Evolutionary conservation across 2,888 invertebrate species (phyloP).

Genomic region (Corbicula japonica): DNA sequence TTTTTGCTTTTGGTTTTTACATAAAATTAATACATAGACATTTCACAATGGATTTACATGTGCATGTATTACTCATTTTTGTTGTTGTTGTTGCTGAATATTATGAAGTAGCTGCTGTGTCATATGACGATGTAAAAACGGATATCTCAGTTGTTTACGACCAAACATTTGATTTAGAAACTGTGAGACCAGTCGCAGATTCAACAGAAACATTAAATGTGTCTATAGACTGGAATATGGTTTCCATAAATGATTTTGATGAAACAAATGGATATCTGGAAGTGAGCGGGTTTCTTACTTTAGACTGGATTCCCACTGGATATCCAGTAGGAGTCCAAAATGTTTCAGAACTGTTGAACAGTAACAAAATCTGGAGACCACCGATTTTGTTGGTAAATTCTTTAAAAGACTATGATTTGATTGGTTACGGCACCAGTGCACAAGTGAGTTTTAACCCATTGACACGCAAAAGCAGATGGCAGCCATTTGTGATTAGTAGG

Average conservation of each 20-base stretch:
- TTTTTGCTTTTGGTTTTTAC: too few relatives aligned
- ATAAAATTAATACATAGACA: too few relatives aligned
- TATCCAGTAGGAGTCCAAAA: not conserved
- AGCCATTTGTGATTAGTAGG: constrained; percentile 50
- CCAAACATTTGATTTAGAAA: constrained; percentile 2
- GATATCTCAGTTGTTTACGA: not conserved
- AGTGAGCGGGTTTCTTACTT: constrained; percentile 53
- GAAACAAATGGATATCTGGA: constrained; percentile 59
- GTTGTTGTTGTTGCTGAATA: not conserved
- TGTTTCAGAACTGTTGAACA: constrained; percentile 25
- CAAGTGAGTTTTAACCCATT: constrained; percentile 40
- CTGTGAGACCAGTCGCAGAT: constrained; percentile 39
- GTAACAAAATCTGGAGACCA: constrained; percentile 53
- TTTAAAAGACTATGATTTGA: constrained; percentile 38
- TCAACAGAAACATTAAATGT: constrained; percentile 25
- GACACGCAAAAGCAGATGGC: constrained; percentile 44
- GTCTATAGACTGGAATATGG: constrained; percentile 47
- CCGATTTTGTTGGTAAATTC: constrained; percentile 58
- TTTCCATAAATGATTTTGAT: constrained; percentile 56
- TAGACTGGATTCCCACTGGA: constrained; percentile 45
- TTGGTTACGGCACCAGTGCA: constrained; percentile 48
- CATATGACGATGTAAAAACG: constrained; percentile 4
- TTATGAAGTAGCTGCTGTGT: too few relatives aligned
- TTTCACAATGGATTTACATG: too few relatives aligned
- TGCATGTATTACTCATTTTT: not conserved